These are phyloP conservation scores for Poeciliopsis occidentalis DNA, from an alignment of 2,113 vertebrate species.

Conservation along the genomic window DNA sequence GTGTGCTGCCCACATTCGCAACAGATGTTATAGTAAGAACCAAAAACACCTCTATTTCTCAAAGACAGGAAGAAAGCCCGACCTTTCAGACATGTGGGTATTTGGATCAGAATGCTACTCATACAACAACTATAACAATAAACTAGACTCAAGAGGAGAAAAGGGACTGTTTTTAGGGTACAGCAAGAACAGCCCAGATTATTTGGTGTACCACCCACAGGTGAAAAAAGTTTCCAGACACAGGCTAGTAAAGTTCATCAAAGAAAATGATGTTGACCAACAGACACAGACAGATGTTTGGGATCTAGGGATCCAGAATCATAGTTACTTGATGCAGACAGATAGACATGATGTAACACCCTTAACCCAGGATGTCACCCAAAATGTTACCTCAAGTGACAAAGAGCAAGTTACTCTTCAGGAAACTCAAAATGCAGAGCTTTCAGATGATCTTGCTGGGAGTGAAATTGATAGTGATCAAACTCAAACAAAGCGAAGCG, in stretches of 20 bases:
- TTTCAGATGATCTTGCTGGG: not conserved
- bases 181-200: too few relatives aligned
- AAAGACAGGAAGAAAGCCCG: too few relatives aligned
- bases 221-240: not conserved
- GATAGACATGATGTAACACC: not conserved
- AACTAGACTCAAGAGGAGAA: too few relatives aligned
- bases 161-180: too few relatives aligned
- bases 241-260: not conserved
- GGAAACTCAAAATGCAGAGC: not conserved
- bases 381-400: not conserved
- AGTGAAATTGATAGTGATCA: not conserved
- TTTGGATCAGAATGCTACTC: too few relatives aligned
- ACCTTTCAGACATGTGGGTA: too few relatives aligned
- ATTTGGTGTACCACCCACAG: too few relatives aligned
- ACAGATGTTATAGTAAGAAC: too few relatives aligned
- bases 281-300: not conserved
- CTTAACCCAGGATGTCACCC: not conserved
- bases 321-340: not conserved
- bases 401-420: not conserved
- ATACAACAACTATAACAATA: too few relatives aligned
- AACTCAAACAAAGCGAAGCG: not conserved
- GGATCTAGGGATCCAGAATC: not conserved
- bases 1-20: too few relatives aligned
- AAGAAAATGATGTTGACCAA: not conserved
- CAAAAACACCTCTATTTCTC: too few relatives aligned